Evolutionary conservation across 2,113 vertebrate genomes (phyloP), one percentile per base, ranked within the genome.

Genomic region (Oplegnathus fasciatus): DNA sequence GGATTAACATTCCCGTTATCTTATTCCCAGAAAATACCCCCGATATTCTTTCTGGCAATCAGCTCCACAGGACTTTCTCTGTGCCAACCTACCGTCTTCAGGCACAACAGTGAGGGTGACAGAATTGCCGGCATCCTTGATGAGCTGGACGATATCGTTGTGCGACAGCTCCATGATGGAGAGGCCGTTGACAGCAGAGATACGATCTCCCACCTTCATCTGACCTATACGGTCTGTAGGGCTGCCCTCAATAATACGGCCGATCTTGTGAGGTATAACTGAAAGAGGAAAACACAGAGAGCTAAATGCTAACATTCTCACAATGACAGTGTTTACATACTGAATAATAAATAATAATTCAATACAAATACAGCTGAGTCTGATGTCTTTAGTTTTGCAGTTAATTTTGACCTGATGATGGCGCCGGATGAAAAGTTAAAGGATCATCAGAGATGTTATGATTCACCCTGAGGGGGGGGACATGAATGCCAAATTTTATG

Each of bases 221-320:
- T 91, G 97, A 66, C 98, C 97, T 20, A 97, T 95, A 14, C 96
- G 98, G 85, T 99, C 98, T 0, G 98, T 98, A 0, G 98, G 98
- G 85, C 98, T 99, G 67, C 98, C 97, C 2, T 98, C 98, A 4
- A 99, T 99, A 32, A 99, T 97, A 11, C 98, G 97, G 8, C 98
- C 98, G 0, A 99, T 99, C 95, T 99, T 99, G 94, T 99, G 98
- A 60, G 98, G 98, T 73, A 99, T 99, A 37, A 99, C 98, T 99
- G 68, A n/a, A 66, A 65, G 44, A 79, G 46, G 85, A 40, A 26
- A 58, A 68, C 5, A 6, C 34, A 86, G 11, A 71, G 5, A 68
- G n/a, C 46, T 40, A 50, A 50, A 70, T 52, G 67, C 67, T 40
- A 26, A 40, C 3, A 0, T n/a, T 8, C 18, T 55, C 9, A 55